These are phyloP conservation scores for Bagarius yarrelli DNA, from an alignment of 2,113 vertebrate species.

Conservation along the genomic window DNA sequence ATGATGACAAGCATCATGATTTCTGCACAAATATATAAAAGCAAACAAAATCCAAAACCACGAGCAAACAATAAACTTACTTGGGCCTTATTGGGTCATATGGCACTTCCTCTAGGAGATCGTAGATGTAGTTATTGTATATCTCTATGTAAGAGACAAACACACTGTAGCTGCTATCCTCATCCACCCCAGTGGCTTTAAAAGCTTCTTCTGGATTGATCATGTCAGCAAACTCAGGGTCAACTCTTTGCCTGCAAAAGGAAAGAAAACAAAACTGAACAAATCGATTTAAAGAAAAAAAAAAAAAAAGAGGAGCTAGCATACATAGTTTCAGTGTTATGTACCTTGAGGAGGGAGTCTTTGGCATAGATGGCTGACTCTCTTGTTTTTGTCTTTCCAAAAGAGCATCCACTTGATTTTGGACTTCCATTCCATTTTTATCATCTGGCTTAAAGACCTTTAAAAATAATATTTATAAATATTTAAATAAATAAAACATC, in stretches of 20 bases:
- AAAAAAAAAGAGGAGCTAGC: too few species aligned
- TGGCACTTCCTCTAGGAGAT: conserved; percentile 85
- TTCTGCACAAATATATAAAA: neutral
- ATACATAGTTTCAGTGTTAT: neutral
- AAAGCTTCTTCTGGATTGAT: conserved; percentile 81
- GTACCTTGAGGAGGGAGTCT: conserved; percentile 79
- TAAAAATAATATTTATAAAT: conserved; percentile 5
- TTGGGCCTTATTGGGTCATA: conserved; percentile 87
- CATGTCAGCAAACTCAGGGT: conserved; percentile 93
- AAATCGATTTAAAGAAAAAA: neutral
- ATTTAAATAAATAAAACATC: neutral
- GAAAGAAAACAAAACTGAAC: neutral
- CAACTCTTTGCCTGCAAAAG: conserved; percentile 75
- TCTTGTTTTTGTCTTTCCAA: conserved; percentile 90
- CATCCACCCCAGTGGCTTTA: conserved; percentile 82
- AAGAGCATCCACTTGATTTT: conserved; percentile 88
- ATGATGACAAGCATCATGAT: neutral
- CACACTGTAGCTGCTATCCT: conserved; percentile 90
- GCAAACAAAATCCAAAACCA: neutral
- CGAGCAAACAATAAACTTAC: conserved; percentile 70
- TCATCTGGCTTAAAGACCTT: conserved; percentile 96
- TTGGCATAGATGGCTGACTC: conserved; percentile 68
- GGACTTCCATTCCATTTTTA: conserved; percentile 91
- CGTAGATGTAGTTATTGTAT: conserved; percentile 98
- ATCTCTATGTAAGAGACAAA: conserved; percentile 97